A percentile compares a stretch with the other conserved stretches of the same genome.
phyloP scores from a whole-genome alignment of 2,888 invertebrate species.

The Oligia latruncula region DNA sequence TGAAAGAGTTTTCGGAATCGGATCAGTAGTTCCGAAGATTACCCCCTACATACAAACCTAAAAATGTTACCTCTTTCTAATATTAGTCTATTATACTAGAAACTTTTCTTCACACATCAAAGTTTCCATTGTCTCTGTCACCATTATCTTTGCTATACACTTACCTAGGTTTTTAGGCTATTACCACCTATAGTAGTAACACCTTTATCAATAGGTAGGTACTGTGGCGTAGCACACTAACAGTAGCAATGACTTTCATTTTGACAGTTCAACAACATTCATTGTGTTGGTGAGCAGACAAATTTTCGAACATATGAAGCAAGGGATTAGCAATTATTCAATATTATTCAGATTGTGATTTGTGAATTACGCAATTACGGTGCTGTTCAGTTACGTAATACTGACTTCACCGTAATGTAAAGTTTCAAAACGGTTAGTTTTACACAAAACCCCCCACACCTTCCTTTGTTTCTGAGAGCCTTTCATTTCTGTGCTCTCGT shows the following conservation, averaged over 20 bases:
- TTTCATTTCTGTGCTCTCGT: conserved; percentile 26
- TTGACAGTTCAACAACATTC: neutral
- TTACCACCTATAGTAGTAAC: neutral
- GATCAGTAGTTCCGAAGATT: neutral
- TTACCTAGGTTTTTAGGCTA: neutral
- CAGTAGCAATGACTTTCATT: neutral
- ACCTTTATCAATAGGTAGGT: no score
- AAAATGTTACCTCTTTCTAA: neutral
- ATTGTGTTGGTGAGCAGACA: neutral
- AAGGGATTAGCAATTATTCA: neutral
- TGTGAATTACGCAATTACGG: neutral
- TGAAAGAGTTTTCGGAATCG: neutral
- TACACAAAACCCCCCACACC: conserved; percentile 14
- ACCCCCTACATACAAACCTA: neutral
- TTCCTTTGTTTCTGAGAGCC: conserved; percentile 30
- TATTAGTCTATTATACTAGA: neutral
- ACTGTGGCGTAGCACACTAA: neutral
- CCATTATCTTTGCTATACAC: neutral
- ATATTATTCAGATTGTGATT: neutral
- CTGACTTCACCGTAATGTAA: neutral
- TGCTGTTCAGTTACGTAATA: neutral
- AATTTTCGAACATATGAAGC: neutral
- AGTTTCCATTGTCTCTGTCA: neutral
- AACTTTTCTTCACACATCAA: neutral
- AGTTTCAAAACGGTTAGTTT: conserved; percentile 24